Evolutionary conservation across 2,113 vertebrate genomes (phyloP).

Genomic region (Erythrolamprus reginae): DNA sequence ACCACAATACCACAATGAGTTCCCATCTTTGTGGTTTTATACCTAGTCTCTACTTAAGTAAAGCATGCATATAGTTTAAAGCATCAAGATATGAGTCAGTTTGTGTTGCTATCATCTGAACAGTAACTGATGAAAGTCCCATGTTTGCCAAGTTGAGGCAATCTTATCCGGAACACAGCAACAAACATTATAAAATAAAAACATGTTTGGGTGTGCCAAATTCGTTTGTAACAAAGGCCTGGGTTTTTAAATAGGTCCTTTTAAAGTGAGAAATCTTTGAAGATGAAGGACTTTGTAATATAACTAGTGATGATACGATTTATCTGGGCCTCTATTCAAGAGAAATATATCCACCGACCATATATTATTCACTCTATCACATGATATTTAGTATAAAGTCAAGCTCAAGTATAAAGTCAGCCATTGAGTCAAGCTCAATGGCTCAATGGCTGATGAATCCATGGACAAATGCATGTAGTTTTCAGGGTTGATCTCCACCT

Average conservation of each 20-base stretch:
- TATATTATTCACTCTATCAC: neutral
- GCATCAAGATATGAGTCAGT: neutral
- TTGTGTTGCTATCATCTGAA: neutral
- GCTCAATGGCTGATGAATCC: neutral
- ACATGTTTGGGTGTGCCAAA: neutral
- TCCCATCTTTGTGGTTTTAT: neutral
- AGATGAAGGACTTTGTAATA: slow-evolving; percentile 10
- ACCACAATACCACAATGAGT: neutral
- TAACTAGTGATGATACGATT: neutral
- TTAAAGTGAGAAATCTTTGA: slow-evolving; percentile 8
- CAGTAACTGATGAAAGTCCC: slow-evolving; percentile 19
- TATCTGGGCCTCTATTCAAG: slow-evolving; percentile 5
- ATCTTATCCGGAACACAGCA: neutral
- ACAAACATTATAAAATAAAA: neutral
- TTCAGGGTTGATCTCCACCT: neutral
- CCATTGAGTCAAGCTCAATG: neutral
- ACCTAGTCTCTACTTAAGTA: neutral
- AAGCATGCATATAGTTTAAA: neutral
- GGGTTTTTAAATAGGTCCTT: neutral
- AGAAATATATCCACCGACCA: neutral
- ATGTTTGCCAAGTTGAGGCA: neutral
- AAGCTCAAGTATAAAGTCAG: no score
- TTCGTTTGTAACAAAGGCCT: slow-evolving; percentile 11
- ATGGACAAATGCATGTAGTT: neutral
- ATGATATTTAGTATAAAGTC: neutral